Conservation (phyloP, 2,113 vertebrate species). For the Gallinago paraguaiae region DNA sequence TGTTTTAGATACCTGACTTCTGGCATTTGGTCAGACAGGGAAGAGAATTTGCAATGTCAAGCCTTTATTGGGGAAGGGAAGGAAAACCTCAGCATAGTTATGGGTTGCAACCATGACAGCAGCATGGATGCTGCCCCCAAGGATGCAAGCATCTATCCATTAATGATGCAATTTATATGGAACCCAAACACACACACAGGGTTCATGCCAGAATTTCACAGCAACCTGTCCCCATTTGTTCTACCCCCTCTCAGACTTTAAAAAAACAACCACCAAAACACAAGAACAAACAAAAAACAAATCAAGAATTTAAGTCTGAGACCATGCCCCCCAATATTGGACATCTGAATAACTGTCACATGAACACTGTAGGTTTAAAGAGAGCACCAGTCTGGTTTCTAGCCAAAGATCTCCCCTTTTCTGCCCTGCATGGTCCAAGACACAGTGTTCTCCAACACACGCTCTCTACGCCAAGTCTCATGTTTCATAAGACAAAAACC, state of each 20-base stretch:
- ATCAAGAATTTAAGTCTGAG: neutral
- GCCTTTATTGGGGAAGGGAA: neutral
- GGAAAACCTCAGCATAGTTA: neutral
- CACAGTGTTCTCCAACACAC: neutral
- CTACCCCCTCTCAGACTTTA: neutral
- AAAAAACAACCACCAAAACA: too few relatives aligned
- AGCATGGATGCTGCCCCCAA: neutral
- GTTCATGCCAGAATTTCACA: neutral
- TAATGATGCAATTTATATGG: neutral
- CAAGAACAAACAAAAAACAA: too few relatives aligned
- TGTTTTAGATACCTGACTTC: neutral
- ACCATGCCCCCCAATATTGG: neutral
- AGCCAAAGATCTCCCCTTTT: neutral
- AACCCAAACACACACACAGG: neutral
- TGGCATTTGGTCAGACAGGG: neutral
- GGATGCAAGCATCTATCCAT: rapidly evolving
- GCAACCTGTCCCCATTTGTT: neutral
- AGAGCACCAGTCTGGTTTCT: neutral
- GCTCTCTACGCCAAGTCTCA: rapidly evolving
- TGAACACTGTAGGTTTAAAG: neutral
- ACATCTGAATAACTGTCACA: neutral
- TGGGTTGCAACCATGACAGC: neutral
- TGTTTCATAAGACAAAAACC: neutral
- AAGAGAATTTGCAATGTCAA: neutral
- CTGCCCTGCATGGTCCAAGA: neutral